Conservation (phyloP, 1,140 invertebrate species). For the Luehdorfia chinensis region DNA sequence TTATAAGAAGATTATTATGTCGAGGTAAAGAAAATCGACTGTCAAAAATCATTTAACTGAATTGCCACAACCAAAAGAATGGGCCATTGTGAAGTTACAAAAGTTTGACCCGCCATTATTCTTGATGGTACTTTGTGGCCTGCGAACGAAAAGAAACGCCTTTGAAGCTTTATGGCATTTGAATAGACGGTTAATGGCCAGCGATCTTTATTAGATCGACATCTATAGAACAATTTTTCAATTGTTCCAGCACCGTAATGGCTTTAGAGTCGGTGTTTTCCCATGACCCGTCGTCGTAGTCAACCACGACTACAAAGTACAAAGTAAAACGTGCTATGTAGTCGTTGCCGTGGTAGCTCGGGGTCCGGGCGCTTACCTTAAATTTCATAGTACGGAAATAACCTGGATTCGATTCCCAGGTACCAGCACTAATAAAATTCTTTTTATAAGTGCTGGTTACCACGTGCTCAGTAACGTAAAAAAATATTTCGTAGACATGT, state of each 20-base stretch:
- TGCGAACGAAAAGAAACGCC: constrained; percentile 3
- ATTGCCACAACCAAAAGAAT: constrained; percentile 1
- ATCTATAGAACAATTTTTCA: constrained; percentile 11
- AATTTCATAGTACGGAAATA: too few species aligned
- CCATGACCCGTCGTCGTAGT: background rate
- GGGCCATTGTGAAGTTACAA: constrained; percentile 2
- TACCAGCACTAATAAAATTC: too few species aligned
- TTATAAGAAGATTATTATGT: too few species aligned
- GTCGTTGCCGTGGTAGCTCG: too few species aligned
- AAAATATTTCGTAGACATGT: too few species aligned
- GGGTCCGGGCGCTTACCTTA: too few species aligned
- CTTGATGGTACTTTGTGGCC: background rate
- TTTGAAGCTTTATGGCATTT: constrained; percentile 5
- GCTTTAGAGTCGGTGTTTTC: background rate
- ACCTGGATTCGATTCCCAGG: too few species aligned
- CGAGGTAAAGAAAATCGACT: constrained; percentile 4
- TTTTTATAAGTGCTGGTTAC: too few species aligned
- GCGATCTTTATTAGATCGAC: constrained; percentile 13
- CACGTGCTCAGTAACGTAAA: too few species aligned
- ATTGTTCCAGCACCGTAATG: constrained; percentile 11
- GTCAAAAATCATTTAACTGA: constrained; percentile 10
- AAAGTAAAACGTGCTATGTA: too few species aligned
- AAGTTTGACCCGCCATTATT: constrained; percentile 5
- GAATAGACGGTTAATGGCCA: constrained; percentile 10
- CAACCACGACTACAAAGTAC: too few species aligned